These are phyloP conservation scores for Eristalis intricaria DNA, from an alignment of 2,888 invertebrate species.

Conservation along the genomic window DNA sequence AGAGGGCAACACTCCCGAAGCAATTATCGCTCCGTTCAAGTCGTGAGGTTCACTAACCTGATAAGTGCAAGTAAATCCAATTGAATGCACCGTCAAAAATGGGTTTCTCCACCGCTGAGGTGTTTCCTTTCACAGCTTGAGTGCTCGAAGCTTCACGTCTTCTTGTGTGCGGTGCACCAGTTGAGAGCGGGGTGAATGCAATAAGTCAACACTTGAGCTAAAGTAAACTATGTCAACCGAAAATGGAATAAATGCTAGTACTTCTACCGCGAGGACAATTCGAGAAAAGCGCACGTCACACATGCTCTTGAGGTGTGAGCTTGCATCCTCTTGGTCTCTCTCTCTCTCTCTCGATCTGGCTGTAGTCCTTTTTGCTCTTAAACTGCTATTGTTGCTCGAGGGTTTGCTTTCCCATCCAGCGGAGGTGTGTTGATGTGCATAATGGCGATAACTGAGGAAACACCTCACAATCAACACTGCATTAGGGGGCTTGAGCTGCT, in stretches of 20 bases:
- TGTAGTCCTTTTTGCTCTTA: constrained; percentile 36
- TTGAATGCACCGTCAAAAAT: constrained; percentile 6
- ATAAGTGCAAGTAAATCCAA: constrained; percentile 26
- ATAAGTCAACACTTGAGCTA: constrained; percentile 27
- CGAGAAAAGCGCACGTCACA: constrained; percentile 2
- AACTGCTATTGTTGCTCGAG: constrained; percentile 48
- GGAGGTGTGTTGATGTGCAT: constrained; percentile 35
- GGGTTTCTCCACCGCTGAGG: not conserved
- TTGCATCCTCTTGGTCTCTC: not conserved
- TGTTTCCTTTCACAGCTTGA: constrained; percentile 27
- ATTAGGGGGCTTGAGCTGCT: not conserved
- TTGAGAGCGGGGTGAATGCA: constrained; percentile 20
- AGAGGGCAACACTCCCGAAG: constrained; percentile 4
- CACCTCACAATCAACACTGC: constrained; percentile 26
- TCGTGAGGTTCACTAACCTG: constrained; percentile 56
- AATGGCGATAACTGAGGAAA: constrained; percentile 55
- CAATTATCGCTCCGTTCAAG: constrained; percentile 27
- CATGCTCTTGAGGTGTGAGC: not conserved
- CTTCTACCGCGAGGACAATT: constrained; percentile 47
- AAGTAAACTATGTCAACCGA: constrained; percentile 68
- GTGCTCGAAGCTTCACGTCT: constrained; percentile 48
- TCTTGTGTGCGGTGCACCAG: not conserved
- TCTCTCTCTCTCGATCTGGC: not conserved
- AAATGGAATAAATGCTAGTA: constrained; percentile 53
- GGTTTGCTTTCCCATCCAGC: constrained; percentile 5